Evolutionary conservation across 2,113 vertebrate species (phyloP).

Genomic region (Platichthys flesus): DNA sequence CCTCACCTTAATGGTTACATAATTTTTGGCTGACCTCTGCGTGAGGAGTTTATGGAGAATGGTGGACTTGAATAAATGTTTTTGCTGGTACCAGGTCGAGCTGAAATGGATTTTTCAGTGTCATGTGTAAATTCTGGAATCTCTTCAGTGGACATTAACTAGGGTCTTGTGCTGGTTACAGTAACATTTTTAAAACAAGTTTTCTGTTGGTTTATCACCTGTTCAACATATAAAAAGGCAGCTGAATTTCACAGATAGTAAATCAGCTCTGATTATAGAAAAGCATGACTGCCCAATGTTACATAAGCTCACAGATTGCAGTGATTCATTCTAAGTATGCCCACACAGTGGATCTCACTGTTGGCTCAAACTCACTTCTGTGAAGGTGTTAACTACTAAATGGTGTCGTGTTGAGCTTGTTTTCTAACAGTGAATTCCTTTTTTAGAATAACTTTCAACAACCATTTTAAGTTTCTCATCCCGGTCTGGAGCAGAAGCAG

Average conservation of each 20-base stretch:
- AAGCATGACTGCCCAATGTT: conserved; percentile 28
- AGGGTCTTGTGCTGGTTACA: neutral
- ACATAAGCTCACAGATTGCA: conserved; percentile 53
- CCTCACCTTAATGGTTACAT: conserved; percentile 32
- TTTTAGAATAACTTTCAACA: conserved; percentile 50
- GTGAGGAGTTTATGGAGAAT: conserved; percentile 21
- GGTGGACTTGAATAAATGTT: conserved; percentile 15
- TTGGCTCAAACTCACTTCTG: conserved; percentile 40
- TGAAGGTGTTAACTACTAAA: conserved; percentile 56
- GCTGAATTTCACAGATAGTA: conserved; percentile 6
- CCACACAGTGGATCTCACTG: conserved; percentile 47
- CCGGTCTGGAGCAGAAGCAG: conserved; percentile 22
- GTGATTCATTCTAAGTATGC: conserved; percentile 45
- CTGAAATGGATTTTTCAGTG: neutral
- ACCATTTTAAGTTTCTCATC: conserved; percentile 55
- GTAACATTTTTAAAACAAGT: neutral
- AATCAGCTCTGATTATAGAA: conserved; percentile 18
- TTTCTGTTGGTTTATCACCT: neutral
- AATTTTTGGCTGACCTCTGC: conserved; percentile 20
- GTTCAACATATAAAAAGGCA: neutral
- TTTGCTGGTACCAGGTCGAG: conserved; percentile 21
- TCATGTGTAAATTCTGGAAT: neutral
- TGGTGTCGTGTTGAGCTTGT: conserved; percentile 37
- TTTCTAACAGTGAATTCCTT: conserved; percentile 51
- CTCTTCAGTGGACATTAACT: neutral